Percentiles rank a stretch among this genome's conserved stretches.
These are phyloP conservation scores for Intellagama lesueurii DNA, from an alignment of 2,797 vertebrate species.

Conservation along the genomic window DNA sequence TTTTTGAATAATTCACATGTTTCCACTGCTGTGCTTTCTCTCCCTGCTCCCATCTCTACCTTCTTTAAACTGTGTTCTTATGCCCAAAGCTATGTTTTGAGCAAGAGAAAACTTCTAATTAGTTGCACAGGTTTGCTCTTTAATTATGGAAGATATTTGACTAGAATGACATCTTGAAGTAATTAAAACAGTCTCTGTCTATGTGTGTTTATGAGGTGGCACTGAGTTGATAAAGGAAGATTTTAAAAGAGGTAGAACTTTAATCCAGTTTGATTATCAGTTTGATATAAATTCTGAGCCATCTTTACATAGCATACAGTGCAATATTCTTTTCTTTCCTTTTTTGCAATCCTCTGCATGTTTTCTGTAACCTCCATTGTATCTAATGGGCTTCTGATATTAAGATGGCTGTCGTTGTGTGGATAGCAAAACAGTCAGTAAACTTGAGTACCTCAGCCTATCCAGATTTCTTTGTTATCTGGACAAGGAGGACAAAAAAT, in stretches of 20 bases:
- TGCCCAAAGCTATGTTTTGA: constrained; percentile 60
- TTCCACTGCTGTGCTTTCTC: constrained; percentile 42
- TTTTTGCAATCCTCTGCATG: no score
- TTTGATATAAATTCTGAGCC: no score
- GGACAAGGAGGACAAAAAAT: no score
- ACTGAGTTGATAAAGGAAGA: constrained; percentile 32
- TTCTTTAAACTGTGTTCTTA: constrained; percentile 66
- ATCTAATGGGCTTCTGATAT: no score
- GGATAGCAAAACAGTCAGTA: not conserved
- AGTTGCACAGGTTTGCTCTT: constrained; percentile 68
- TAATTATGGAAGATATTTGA: constrained; percentile 65
- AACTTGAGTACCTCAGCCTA: not conserved
- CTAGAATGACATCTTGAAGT: constrained; percentile 54
- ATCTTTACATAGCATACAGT: no score
- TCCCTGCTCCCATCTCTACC: no score
- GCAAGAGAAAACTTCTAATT: constrained; percentile 68
- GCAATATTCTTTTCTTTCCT: no score
- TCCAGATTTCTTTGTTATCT: no score
- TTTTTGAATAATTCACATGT: constrained; percentile 72
- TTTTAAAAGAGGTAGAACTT: not conserved
- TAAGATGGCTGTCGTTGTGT: constrained; percentile 34
- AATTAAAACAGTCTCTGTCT: not conserved
- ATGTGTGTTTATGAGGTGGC: not conserved
- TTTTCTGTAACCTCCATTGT: no score
- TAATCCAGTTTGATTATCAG: no score